phyloP scores from a whole-genome alignment of 2,113 vertebrate species.

The Nothocercus julius region DNA sequence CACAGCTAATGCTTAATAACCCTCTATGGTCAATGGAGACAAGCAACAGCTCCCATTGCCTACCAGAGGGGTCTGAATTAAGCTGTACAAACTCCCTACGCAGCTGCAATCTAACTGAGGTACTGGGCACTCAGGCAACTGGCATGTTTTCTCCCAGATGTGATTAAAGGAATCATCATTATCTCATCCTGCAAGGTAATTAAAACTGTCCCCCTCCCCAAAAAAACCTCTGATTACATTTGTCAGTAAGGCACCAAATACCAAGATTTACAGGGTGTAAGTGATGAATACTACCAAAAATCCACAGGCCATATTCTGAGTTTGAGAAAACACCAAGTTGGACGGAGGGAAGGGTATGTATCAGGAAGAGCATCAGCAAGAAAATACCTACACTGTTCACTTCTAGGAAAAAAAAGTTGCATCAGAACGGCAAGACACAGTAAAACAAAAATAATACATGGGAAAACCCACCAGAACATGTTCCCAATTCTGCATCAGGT shows the following conservation, averaged over 20 bases:
- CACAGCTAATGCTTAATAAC: neutral
- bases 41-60: neutral
- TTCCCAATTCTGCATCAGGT: slow-evolving; percentile 99
- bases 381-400: neutral
- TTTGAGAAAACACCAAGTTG: neutral
- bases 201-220: neutral
- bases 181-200: neutral
- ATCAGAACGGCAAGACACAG: neutral
- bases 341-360: neutral
- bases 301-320: neutral
- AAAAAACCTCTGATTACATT: neutral
- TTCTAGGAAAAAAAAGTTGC: neutral
- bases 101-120: neutral
- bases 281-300: neutral
- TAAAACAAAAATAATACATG: neutral
- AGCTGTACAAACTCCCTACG: neutral
- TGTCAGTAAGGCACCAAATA: neutral
- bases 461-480: slow-evolving; percentile 87
- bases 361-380: neutral
- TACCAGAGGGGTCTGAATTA: neutral
- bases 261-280: neutral
- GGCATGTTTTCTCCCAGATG: neutral
- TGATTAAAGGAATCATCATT: neutral
- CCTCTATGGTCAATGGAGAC: neutral
- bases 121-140: neutral